Evolutionary conservation across 1,140 invertebrate genomes (phyloP).

Genomic region (Caenorhabditis remanei): DNA sequence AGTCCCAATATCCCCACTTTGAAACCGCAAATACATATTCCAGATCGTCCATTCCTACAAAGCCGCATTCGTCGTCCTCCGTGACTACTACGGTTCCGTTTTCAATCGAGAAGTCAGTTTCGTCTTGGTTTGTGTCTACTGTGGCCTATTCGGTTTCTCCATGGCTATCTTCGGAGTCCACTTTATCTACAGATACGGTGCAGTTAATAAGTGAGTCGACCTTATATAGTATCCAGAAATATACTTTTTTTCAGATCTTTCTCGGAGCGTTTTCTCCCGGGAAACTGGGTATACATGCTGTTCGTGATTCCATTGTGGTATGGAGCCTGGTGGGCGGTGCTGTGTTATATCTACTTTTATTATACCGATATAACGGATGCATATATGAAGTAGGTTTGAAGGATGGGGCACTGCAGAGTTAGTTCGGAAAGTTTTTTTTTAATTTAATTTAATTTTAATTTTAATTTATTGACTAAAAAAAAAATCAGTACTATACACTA

Average conservation of each 20-base stretch:
- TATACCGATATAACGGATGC: constrained; percentile 15
- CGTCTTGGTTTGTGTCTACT: constrained; percentile 27
- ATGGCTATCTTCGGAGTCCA: constrained; percentile 41
- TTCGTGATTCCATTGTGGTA: constrained; percentile 40
- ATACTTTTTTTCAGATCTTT: background rate
- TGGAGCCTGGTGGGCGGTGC: constrained; percentile 20
- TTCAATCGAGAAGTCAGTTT: constrained; percentile 32
- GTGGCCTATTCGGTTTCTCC: constrained; percentile 17
- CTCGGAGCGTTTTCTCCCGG: background rate
- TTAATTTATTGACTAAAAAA: too few relatives aligned
- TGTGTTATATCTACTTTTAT: constrained; percentile 47
- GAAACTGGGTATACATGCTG: constrained; percentile 22
- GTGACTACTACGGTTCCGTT: constrained; percentile 18
- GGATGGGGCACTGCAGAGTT: too few relatives aligned
- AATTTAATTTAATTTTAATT: too few relatives aligned
- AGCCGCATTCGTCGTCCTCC: constrained; percentile 28
- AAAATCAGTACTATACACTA: too few relatives aligned
- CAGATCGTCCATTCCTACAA: constrained; percentile 46
- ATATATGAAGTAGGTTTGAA: constrained; percentile 24
- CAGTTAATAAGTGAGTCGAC: constrained; percentile 21
- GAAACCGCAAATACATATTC: too few relatives aligned
- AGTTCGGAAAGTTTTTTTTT: too few relatives aligned
- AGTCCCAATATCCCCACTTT: too few relatives aligned
- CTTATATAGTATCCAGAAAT: background rate
- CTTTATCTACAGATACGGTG: constrained; percentile 48